Evolutionary conservation across 2,888 invertebrate genomes (phyloP).

Genomic region (Sialis lutaria): DNA sequence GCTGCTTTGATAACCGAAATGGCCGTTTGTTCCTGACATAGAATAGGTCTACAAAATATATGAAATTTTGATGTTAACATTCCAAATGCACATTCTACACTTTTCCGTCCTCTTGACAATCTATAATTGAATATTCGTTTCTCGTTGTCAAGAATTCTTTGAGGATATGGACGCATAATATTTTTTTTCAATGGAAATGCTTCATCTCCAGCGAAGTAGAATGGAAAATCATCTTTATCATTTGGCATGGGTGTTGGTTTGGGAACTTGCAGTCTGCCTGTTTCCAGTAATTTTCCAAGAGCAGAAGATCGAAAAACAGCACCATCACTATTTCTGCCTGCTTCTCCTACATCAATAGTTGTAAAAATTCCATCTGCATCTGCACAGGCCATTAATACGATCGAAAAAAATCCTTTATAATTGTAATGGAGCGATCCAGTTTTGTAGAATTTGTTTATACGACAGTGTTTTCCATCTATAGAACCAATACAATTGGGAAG

Average conservation of each 20-base stretch:
- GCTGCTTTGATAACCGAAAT: too few relatives aligned
- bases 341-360: conserved; percentile 12
- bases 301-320: conserved; percentile 9
- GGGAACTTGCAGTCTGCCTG: conserved; percentile 4
- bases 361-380: conserved; percentile 10
- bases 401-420: conserved; percentile 5
- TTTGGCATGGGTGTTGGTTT: not conserved
- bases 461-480: conserved; percentile 12
- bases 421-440: conserved; percentile 5
- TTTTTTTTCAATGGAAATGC: conserved; percentile 7
- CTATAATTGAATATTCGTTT: too few relatives aligned
- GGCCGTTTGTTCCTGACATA: too few relatives aligned
- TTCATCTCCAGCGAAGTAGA: conserved; percentile 6
- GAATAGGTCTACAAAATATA: too few relatives aligned
- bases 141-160: conserved; percentile 5
- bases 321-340: conserved; percentile 14
- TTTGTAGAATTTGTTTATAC: conserved; percentile 1
- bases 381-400: conserved; percentile 3
- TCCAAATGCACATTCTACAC: too few relatives aligned
- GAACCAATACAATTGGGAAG: conserved; percentile 11
- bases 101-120: too few relatives aligned
- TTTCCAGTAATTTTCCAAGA: conserved; percentile 1
- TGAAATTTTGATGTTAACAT: too few relatives aligned
- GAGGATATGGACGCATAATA: conserved; percentile 7
- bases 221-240: conserved; percentile 2